phyloP scores from a whole-genome alignment of 2,113 vertebrate species.

The Sigmodon hispidus region DNA sequence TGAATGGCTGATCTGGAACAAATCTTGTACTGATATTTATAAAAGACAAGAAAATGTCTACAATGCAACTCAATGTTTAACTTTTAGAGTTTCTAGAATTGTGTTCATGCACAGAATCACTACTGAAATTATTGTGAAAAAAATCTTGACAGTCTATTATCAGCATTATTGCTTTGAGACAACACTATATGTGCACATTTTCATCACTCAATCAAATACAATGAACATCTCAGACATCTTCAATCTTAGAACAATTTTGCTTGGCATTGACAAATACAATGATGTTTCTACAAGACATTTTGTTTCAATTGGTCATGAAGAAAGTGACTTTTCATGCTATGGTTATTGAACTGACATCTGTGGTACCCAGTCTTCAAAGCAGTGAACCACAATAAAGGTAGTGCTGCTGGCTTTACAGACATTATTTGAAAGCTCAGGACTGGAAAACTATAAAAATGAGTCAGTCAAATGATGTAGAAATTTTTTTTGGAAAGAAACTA shows the following conservation, averaged over 20 bases:
- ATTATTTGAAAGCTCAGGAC: constrained; percentile 41
- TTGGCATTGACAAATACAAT: neutral
- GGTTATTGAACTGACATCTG: constrained; percentile 52
- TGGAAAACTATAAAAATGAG: constrained; percentile 31
- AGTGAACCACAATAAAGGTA: constrained; percentile 30
- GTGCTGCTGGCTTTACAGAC: constrained; percentile 32
- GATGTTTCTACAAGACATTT: constrained; percentile 53
- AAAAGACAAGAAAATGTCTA: constrained; percentile 39
- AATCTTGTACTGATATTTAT: constrained; percentile 31
- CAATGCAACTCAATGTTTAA: constrained; percentile 48
- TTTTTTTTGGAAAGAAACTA: constrained; percentile 25
- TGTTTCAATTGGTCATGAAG: constrained; percentile 50
- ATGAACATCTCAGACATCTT: constrained; percentile 48
- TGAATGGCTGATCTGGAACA: constrained; percentile 47
- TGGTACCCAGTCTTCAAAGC: constrained; percentile 53
- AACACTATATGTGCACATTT: constrained; percentile 19
- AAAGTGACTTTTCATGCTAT: constrained; percentile 48
- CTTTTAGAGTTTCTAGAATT: constrained; percentile 28
- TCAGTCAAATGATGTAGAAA: neutral
- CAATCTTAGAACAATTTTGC: constrained; percentile 18
- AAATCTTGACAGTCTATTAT: constrained; percentile 52
- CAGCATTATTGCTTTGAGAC: neutral
- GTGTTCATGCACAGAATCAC: neutral
- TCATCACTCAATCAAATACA: constrained; percentile 62
- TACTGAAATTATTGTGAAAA: constrained; percentile 24